These are phyloP conservation scores for Subanguina moxae DNA, from an alignment of 1,140 invertebrate genomes.

Conservation along the genomic window DNA sequence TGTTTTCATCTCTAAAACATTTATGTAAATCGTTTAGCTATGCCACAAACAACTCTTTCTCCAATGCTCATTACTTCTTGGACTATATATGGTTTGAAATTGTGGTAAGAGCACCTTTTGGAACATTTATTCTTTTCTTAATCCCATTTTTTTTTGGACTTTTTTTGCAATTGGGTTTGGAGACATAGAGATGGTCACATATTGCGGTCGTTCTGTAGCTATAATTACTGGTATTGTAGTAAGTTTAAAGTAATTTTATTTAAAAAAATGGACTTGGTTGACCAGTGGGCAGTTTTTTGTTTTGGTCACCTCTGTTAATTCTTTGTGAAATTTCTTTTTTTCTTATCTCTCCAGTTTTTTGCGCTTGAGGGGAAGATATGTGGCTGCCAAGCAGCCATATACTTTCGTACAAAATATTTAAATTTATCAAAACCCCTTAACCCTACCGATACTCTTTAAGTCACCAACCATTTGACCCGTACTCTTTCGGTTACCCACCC, in stretches of 20 bases:
- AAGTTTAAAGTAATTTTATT: neutral
- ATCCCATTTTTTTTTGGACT: constrained; percentile 41
- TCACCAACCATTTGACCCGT: too few species aligned
- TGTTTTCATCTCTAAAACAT: neutral
- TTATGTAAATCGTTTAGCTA: constrained; percentile 24
- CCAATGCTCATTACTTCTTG: constrained; percentile 44
- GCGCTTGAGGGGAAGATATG: too few species aligned
- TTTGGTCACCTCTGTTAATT: too few species aligned
- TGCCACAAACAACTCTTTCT: constrained; percentile 22
- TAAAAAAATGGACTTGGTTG: too few species aligned
- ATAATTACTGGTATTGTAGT: constrained; percentile 98
- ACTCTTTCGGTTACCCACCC: too few species aligned
- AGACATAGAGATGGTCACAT: constrained; percentile 98
- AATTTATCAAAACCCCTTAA: too few species aligned
- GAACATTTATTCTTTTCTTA: neutral
- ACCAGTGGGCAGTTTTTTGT: too few species aligned
- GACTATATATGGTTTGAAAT: constrained; percentile 55
- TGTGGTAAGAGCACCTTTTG: constrained; percentile 31
- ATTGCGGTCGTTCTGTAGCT: constrained; percentile 93
- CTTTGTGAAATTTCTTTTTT: too few species aligned
- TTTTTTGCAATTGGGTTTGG: constrained; percentile 70
- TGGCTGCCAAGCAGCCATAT: too few species aligned
- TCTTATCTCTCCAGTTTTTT: too few species aligned
- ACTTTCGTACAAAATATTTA: too few species aligned
- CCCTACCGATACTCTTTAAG: too few species aligned